Conservation (phyloP, 2,888 invertebrate species). For the Tuta absoluta region DNA sequence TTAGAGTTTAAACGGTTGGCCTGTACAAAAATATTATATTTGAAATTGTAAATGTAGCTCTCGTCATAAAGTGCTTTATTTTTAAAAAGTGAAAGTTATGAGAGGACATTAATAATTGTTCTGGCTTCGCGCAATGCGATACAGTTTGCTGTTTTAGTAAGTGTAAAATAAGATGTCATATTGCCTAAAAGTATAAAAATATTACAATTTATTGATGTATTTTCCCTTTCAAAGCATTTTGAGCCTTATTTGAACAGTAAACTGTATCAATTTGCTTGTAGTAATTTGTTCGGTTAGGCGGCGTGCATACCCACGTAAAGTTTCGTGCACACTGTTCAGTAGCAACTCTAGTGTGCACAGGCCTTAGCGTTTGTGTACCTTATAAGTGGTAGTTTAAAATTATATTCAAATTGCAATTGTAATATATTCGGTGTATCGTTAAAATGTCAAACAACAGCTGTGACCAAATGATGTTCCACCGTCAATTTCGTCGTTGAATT, state of each 20-base stretch:
- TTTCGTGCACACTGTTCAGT: constrained; percentile 13
- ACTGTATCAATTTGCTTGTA: constrained; percentile 34
- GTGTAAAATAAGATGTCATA: too few species aligned
- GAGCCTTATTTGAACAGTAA: constrained; percentile 24
- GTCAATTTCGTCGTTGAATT: constrained; percentile 3
- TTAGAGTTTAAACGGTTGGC: constrained; percentile 45
- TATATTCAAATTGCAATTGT: constrained; percentile 24
- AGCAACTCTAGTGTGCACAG: constrained; percentile 7
- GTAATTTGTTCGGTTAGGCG: constrained; percentile 35
- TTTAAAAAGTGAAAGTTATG: constrained; percentile 49
- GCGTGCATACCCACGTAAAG: constrained; percentile 23
- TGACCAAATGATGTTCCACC: constrained; percentile 15
- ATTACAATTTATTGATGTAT: too few species aligned
- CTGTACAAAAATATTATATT: constrained; percentile 70
- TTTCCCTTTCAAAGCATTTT: neutral
- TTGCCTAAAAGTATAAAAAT: too few species aligned
- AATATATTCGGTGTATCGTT: constrained; percentile 20
- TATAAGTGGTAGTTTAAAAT: constrained; percentile 33
- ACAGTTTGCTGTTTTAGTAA: constrained; percentile 19
- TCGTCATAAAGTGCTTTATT: constrained; percentile 66
- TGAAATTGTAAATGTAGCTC: constrained; percentile 59
- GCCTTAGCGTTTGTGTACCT: constrained; percentile 33
- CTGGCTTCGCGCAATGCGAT: constrained; percentile 48
- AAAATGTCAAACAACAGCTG: constrained; percentile 8
- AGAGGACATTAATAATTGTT: constrained; percentile 47